A percentile compares a stretch with the other conserved stretches of the same genome.
phyloP scores from a whole-genome alignment of 2,888 invertebrate species.

The Tetragonula carbonaria region DNA sequence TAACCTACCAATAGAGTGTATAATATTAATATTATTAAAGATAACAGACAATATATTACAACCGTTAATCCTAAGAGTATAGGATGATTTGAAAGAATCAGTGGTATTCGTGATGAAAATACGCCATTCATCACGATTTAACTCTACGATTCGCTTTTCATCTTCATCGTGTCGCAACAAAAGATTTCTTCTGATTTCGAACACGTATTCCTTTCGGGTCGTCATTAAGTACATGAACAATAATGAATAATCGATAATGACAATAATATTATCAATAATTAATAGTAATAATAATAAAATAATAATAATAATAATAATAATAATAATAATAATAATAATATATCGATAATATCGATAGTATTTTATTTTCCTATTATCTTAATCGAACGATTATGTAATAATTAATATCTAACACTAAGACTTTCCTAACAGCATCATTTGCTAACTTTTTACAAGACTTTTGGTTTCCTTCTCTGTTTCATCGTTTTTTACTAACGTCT shows the following conservation, averaged over 20 bases:
- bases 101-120: conserved; percentile 37
- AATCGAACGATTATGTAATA: conserved; percentile 68
- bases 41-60: conserved; percentile 83
- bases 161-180: conserved; percentile 25
- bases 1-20: conserved; percentile 76
- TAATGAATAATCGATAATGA: conserved; percentile 73
- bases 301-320: conserved; percentile 70
- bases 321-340: conserved; percentile 72
- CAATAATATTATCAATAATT: conserved; percentile 76
- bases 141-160: conserved; percentile 12
- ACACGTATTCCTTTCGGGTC: conserved; percentile 55
- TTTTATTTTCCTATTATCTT: conserved; percentile 72
- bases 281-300: conserved; percentile 73
- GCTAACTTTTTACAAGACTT: conserved; percentile 73
- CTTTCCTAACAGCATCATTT: conserved; percentile 56
- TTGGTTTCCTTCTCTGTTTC: conserved; percentile 56
- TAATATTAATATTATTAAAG: conserved; percentile 79
- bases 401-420: conserved; percentile 71
- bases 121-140: conserved; percentile 35
- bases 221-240: conserved; percentile 78
- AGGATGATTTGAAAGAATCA: conserved; percentile 52
- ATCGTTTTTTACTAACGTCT: conserved; percentile 64
- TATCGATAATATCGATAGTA: conserved; percentile 64
- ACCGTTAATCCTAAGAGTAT: conserved; percentile 74
- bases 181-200: conserved; percentile 38